A percentile compares a stretch with the other conserved stretches of the same genome.
Evolutionary conservation across 1,140 invertebrate genomes (phyloP).

Genomic region (Leptopilina clavipes): DNA sequence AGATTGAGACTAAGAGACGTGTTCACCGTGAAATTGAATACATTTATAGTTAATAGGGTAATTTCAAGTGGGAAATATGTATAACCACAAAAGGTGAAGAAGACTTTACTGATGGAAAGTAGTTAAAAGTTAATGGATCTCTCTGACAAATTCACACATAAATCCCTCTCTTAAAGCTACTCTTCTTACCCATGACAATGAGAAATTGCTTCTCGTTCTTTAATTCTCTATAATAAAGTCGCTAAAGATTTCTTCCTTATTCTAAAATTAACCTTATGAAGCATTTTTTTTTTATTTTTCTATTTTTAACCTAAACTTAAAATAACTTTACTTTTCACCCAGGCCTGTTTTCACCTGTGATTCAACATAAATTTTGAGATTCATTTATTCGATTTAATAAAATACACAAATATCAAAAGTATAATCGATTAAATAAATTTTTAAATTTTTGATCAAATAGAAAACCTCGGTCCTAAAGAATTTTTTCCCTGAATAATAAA

Average conservation of each 20-base stretch:
- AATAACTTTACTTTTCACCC: too few relatives aligned
- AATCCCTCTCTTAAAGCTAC: not conserved
- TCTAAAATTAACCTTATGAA: not conserved
- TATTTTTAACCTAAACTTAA: too few relatives aligned
- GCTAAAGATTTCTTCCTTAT: not conserved
- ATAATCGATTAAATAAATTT: too few relatives aligned
- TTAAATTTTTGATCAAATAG: too few relatives aligned
- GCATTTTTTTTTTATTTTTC: too few relatives aligned
- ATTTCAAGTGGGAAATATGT: slow-evolving; percentile 12
- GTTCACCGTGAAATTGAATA: slow-evolving; percentile 6
- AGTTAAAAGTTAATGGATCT: slow-evolving; percentile 13
- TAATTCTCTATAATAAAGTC: slow-evolving; percentile 13
- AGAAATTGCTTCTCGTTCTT: slow-evolving; percentile 6
- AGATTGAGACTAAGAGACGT: too few relatives aligned
- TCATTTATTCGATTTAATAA: too few relatives aligned
- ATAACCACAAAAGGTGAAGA: not conserved
- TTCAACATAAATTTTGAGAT: too few relatives aligned
- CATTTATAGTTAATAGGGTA: not conserved
- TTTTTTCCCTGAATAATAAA: too few relatives aligned
- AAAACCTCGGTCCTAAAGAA: too few relatives aligned
- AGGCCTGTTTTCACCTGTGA: too few relatives aligned
- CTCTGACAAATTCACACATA: not conserved
- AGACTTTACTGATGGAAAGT: slow-evolving; percentile 4
- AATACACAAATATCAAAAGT: too few relatives aligned
- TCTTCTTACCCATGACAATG: not conserved